These are phyloP conservation scores for Hyles vespertilio DNA, from an alignment of 1,140 invertebrate species.

Conservation along the genomic window DNA sequence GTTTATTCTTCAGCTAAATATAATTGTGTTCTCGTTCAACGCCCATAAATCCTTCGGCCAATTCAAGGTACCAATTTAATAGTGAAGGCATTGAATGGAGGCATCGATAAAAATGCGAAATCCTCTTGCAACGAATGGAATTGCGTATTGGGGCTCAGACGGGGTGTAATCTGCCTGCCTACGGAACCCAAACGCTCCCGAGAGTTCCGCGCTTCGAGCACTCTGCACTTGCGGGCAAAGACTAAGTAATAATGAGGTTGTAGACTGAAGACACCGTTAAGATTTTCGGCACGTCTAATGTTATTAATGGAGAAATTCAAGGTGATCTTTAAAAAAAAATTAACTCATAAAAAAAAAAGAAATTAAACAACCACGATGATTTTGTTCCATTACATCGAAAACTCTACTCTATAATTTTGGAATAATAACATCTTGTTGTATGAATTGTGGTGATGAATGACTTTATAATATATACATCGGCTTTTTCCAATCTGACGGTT, in stretches of 20 bases:
- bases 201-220: conserved; percentile 37
- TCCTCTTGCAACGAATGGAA: conserved; percentile 60
- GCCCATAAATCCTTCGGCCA: conserved; percentile 24
- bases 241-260: conserved; percentile 12
- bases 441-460: no score
- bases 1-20: not conserved
- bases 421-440: no score
- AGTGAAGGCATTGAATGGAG: conserved; percentile 40
- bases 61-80: conserved; percentile 47
- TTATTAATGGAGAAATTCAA: no score
- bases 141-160: conserved; percentile 68
- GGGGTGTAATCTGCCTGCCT: conserved; percentile 67
- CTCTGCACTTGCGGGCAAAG: conserved; percentile 42
- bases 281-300: no score
- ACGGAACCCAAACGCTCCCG: conserved; percentile 55
- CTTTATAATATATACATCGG: no score
- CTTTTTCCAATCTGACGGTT: no score
- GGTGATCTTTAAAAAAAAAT: no score
- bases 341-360: no score
- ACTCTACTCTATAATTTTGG: no score
- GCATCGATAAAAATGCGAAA: conserved; percentile 67
- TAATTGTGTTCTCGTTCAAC: conserved; percentile 1
- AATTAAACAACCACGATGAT: no score
- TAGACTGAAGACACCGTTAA: no score
- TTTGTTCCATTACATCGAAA: no score